Conservation (phyloP, 2,888 invertebrate genomes). For the Synanthedon formicaeformis region DNA sequence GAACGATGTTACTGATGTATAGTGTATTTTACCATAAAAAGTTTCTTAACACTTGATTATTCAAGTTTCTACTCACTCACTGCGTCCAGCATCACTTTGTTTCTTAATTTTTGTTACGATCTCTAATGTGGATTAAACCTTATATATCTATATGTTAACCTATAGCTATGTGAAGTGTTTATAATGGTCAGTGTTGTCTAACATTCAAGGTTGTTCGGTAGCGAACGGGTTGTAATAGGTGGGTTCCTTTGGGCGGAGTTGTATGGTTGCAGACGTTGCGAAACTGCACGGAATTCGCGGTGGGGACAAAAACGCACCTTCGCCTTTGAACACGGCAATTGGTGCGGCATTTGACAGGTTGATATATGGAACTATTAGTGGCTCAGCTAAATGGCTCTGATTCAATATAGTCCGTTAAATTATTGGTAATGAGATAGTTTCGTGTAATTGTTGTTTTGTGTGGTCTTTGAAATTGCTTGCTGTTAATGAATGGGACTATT, state of each 20-base stretch:
- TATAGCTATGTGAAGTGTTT: slow-evolving; percentile 1
- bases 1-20: too few species aligned
- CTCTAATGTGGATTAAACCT: not conserved
- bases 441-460: not conserved
- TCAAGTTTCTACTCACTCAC: too few species aligned
- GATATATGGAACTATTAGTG: slow-evolving; percentile 49
- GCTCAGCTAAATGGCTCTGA: slow-evolving; percentile 15
- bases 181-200: slow-evolving; percentile 42
- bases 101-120: too few species aligned
- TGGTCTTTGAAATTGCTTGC: not conserved
- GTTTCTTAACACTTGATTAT: too few species aligned
- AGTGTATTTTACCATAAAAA: too few species aligned
- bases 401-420: slow-evolving; percentile 14
- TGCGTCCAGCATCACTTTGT: too few species aligned
- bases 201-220: slow-evolving; percentile 64
- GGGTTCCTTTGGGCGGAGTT: slow-evolving; percentile 55
- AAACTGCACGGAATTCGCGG: slow-evolving; percentile 36
- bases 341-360: slow-evolving; percentile 57
- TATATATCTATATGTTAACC: not conserved
- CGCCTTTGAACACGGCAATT: slow-evolving; percentile 51
- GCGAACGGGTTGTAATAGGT: slow-evolving; percentile 55
- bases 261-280: slow-evolving; percentile 27
- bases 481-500: too few species aligned
- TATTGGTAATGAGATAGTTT: not conserved
- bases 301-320: slow-evolving; percentile 49